Evolutionary conservation across 2,797 vertebrate genomes (phyloP).

Genomic region (Danio aesculapii): DNA sequence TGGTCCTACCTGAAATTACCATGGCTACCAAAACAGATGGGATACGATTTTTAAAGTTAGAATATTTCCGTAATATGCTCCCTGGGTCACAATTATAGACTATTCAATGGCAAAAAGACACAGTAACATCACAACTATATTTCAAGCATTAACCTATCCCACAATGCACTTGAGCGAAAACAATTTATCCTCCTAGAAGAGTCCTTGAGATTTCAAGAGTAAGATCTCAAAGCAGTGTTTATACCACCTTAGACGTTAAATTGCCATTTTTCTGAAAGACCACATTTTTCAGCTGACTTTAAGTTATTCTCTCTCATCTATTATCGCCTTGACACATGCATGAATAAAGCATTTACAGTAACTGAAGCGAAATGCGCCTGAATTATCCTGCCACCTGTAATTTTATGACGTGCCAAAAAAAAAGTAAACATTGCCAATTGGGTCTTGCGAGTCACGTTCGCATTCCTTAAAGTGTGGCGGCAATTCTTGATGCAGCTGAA

Average conservation of each 20-base stretch:
- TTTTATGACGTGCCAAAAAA: conserved; percentile 1
- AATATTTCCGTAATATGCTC: too few relatives aligned
- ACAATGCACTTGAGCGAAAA: conserved; percentile 10
- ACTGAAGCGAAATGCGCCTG: conserved; percentile 1
- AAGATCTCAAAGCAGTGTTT: conserved; percentile 7
- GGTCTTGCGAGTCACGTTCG: conserved; percentile 30
- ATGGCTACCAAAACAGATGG: too few relatives aligned
- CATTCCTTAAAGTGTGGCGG: neutral
- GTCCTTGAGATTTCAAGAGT: conserved; percentile 18
- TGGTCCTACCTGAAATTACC: too few relatives aligned
- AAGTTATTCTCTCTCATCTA: conserved; percentile 6
- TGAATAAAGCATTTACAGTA: neutral
- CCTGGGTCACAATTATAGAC: too few relatives aligned
- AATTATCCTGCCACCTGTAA: neutral
- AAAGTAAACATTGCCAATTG: neutral
- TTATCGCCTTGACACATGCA: conserved; percentile 13
- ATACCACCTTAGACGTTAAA: neutral
- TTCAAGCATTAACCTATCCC: conserved; percentile 10
- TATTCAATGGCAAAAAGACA: too few relatives aligned
- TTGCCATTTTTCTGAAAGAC: conserved; percentile 8
- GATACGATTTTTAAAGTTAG: too few relatives aligned
- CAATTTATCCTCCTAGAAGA: neutral
- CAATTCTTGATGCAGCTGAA: conserved; percentile 26
- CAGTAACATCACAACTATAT: neutral
- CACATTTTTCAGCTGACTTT: conserved; percentile 21